Base-by-base conservation (phyloP, 2,113 vertebrate genomes). In the Catharus minimus region DNA sequence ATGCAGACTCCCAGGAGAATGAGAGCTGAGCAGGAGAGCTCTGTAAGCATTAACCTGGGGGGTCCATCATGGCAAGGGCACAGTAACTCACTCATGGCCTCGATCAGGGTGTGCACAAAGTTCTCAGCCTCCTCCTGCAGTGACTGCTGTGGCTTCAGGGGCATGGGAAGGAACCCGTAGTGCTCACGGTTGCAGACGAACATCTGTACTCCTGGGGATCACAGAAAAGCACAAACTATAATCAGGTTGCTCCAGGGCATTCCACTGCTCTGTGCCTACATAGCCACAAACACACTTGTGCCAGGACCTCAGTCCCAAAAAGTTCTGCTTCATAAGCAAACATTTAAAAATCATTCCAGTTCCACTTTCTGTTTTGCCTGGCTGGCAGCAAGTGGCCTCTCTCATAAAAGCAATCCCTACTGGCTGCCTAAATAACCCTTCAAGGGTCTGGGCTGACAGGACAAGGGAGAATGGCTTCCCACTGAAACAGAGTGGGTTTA, bases 171-270 rank as follows among this genome's bases (percentile, higher is more conserved):
- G 96, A 98, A 99, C 13, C 99, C 99, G 1, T 99, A 99, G 94
- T 99, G 98, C n/a, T 99, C 98, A 50, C 94, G 97, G 97, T 99
- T 99, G 95, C 99, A 99, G 87, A 99, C 91, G 74, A 99, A 98
- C 99, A 99, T 99, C 97, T 99, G 99, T 79, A 97, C 71, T 50
- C 97, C 98, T 98, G 95, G 26, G 75, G 75, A 73, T 32, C 57
- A 74, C 41, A 94, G 30, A 82, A 55, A 87, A 80, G 18, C 30
- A 88, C n/a, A 44, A 27, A 57, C 28, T 7, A 15, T 24, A 10
- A 7, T 49, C 41, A 23, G 60, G 53, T 38, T 53, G 75, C 13
- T 27, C 39, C 38, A 67, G 77, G 1, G 3, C 36, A 52, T 33
- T 60, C n/a, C 4, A 9, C n/a, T 52, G 73, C 67, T 89, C 44